Conservation (phyloP, 2,888 invertebrate species). For the Trachelus stipa region DNA sequence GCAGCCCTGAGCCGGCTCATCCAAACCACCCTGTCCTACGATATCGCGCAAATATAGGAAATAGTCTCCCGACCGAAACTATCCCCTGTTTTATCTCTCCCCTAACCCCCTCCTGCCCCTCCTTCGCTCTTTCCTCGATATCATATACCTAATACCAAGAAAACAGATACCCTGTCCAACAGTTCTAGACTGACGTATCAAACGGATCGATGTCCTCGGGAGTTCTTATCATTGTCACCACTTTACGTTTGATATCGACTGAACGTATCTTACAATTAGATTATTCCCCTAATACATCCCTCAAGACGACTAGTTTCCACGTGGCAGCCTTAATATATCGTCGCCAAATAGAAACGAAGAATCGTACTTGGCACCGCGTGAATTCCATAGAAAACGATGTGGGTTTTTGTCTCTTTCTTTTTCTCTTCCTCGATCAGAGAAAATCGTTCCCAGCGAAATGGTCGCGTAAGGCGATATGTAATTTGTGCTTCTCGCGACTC, state of each 20-base stretch:
- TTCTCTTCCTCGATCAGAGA: neutral
- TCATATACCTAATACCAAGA: constrained; percentile 18
- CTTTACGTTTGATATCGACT: neutral
- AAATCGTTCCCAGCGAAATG: neutral
- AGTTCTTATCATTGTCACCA: neutral
- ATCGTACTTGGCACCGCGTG: neutral
- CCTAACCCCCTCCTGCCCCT: constrained; percentile 7
- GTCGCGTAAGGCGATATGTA: constrained; percentile 46
- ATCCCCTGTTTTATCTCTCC: constrained; percentile 23
- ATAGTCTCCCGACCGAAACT: constrained; percentile 30
- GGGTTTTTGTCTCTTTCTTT: neutral
- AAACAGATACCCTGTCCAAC: neutral
- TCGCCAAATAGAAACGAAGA: neutral
- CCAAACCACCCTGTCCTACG: constrained; percentile 21
- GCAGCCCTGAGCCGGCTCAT: constrained; percentile 35
- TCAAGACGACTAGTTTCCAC: neutral
- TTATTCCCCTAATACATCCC: neutral
- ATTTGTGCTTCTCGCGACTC: constrained; percentile 45
- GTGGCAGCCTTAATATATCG: neutral
- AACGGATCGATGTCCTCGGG: neutral
- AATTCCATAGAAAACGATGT: neutral
- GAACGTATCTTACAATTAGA: neutral
- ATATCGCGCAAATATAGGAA: constrained; percentile 47
- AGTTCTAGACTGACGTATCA: neutral
- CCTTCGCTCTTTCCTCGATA: constrained; percentile 29